phyloP scores from a whole-genome alignment of 2,113 vertebrate species.

The human (Homo sapiens) region GRCh38 chr18:9845501-9846000 shows the following conservation, averaged over 20 bases:
- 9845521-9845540: background rate
- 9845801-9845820: background rate
- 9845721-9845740: background rate
- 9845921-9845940: background rate
- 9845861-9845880: background rate
- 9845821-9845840: background rate
- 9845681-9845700: slow-evolving; percentile 97
- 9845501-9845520: background rate
- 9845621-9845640: slow-evolving; percentile 97
- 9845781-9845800: background rate
- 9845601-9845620: slow-evolving; percentile 98
- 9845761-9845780: background rate
- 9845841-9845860: background rate
- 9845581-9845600: slow-evolving; percentile 97
- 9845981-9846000: background rate
- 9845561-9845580: slow-evolving; percentile 77
- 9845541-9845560: background rate
- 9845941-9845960: background rate
- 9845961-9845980: background rate
- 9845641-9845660: slow-evolving; percentile 97
- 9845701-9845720: no score
- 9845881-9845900: background rate
- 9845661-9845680: slow-evolving; percentile 98
- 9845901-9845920: background rate
- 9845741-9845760: background rate